Evolutionary conservation across 2,113 vertebrate genomes (phyloP), one percentile per base, ranked within the genome.

Genomic region (Clinocottus analis): DNA sequence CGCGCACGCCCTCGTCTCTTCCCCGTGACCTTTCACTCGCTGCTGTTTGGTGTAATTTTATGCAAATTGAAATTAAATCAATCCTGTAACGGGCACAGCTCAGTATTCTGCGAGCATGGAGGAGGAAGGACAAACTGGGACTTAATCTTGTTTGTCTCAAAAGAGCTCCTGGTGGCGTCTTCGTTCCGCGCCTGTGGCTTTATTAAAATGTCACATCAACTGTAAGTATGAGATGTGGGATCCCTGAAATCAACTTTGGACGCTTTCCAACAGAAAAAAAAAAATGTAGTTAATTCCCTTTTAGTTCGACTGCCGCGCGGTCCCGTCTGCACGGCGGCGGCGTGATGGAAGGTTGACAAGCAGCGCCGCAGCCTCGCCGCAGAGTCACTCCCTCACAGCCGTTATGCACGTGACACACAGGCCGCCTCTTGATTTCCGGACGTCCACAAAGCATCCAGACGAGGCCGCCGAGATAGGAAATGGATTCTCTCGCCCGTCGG

Each of bases 31-130:
- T 91, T 91, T 79, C 25, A 19, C 80, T 37, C 37, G 16, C 70
- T 45, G 63, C 72, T 71, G 29, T 77, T 86, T 84, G 75, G 89
- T 87, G 75, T 84, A 76, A 83, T 81, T 82, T 82, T 77, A 89
- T 89, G 83, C 79, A 91, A 91, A 93, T 89, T 65, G 21, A 82
- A 89, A 87, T 88, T 76, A 79, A 85, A 89, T 91, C 83, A 88
- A 74, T 76, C 76, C 59, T 75, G 73, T 76, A 80, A 84, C 65
- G 1, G 67, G 71, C 71, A 45, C 74, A 66, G 77, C 78, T 85
- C 75, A 55, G 76, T 75, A 63, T 85, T 59, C 56, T 58, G 79
- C 47, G 29, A 63, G 71, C 82, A 82, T n/a, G 82, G 51, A 51
- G 79, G 72, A 78, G 67, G 86, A 85, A 79, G 82, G 77, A 84